Evolutionary conservation across 2,888 invertebrate genomes (phyloP).

Genomic region (Cataglyphis cursor): DNA sequence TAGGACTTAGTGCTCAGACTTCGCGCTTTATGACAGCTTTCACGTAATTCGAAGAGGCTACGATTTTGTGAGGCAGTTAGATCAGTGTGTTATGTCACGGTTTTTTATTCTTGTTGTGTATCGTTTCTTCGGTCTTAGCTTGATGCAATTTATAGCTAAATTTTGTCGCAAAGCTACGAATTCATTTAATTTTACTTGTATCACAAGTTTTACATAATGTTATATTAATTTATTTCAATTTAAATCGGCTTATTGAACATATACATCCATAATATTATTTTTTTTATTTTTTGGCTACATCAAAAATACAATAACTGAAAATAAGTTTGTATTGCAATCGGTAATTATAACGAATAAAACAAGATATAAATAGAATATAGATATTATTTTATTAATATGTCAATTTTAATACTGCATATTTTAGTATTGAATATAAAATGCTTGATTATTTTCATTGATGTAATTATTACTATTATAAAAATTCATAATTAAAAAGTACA

Average conservation of each 20-base stretch:
- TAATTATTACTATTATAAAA: background rate
- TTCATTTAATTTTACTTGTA: background rate
- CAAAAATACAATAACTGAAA: background rate
- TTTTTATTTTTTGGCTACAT: background rate
- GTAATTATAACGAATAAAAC: background rate
- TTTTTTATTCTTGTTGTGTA: background rate
- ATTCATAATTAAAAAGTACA: background rate
- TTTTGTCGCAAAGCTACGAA: background rate
- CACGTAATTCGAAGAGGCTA: slow-evolving; percentile 60
- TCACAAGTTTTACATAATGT: background rate
- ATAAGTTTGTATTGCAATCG: background rate
- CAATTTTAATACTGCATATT: background rate
- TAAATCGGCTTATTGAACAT: background rate
- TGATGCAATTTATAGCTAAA: background rate
- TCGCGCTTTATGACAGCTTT: slow-evolving; percentile 75
- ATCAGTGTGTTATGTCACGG: slow-evolving; percentile 65
- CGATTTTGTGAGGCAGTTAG: slow-evolving; percentile 55
- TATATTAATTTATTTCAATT: background rate
- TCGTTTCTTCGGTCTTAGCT: background rate
- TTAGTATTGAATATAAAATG: background rate
- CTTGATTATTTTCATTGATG: background rate
- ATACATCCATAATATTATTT: background rate
- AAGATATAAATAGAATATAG: background rate
- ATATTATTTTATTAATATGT: background rate
- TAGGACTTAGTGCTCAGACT: slow-evolving; percentile 75